Base-by-base conservation (phyloP, 2,888 invertebrate species). In the Sinhomidia bicolor region DNA sequence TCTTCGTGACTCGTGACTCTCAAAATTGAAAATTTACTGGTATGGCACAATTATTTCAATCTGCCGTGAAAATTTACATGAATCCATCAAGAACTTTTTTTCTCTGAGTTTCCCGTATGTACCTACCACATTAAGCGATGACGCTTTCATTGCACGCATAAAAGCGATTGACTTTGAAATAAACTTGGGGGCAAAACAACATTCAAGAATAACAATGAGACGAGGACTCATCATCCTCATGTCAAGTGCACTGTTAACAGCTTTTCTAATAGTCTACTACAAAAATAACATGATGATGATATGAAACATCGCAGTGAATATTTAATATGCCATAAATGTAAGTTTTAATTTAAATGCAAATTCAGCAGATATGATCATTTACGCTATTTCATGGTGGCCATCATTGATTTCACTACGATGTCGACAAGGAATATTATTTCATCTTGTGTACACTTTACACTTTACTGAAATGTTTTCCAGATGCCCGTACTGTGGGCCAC, bases 321-420 rank as follows among this genome's bases (percentile, higher is more conserved):
- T 74, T 74, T 74, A 17, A 74, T 74, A 47, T 14, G 74, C 44
- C 62, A 51, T 26, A 85, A 65, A 62, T 85, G 71, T 71, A 47
- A 51, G n/a, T 32, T 54, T 71, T 71, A 85, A 85, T 85, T 85
- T 85, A 85, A 79, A 85, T 85, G 85, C 80, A 85, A 85, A 85
- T 85, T 85, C 47, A n/a, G 5, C 17, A 51, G 78, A 74, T 23
- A 65, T 32, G 20, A 74, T 74, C 29, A 26, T 47, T 74, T 20
- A 6, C 74, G 44, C 47, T 23, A 41, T 74, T 74, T 74, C 65
- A 60, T 65, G 62, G 81, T 65, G 81, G 65, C 44, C 62, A 44
- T 26, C 62, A 44, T 65, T 44, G 23, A 23, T 51, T n/a, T 74
- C 26, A 26, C n/a, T n/a, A n/a, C n/a, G n/a, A n/a, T 14, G 74